Base-by-base conservation (phyloP, 2,113 vertebrate species). In the Protobothrops mucrosquamatus region DNA sequence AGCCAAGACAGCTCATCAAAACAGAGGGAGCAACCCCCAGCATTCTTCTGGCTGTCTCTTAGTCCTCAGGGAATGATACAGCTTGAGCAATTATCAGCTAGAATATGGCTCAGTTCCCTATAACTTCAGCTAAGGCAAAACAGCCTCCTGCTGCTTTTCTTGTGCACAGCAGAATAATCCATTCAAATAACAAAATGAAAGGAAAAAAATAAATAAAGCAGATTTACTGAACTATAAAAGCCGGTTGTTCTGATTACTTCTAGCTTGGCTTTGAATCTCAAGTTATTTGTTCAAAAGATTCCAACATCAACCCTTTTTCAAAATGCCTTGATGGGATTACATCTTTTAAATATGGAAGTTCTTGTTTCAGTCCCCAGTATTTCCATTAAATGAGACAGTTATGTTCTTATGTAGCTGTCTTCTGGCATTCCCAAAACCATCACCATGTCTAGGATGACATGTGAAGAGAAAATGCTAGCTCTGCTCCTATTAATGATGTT, bases 21-120 rank as follows among this genome's bases (percentile, higher is more conserved):
- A 4, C 74, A 11, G 54, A 52, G 74, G 11, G 89, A 74, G 74
- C 18, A 59, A 7, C 34, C 48, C 88, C 43, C 20, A 64, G 15
- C 24, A 64, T 61, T 61, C 34, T 54, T 39, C n/a, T 89, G 87
- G 54, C 90, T 91, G 14, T 23, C 59, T 64, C 29, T 20, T 69
- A 91, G 43, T 29, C 24, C 89, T 74, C 85, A 1, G 86, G 39
- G 34, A 26, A 29, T 4, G 1, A 23, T 48, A 23, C 57, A 54
- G 86, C 48, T 24, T 29, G 64, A 85, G 51, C 74, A 54, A 89
- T 39, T 81, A 81, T 85, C 74, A 61, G 69, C 92, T 24, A 89
- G 39, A 57, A 46, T 14, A 61, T 87, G 87, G 93, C 93, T 91
- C 34, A 23, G 15, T 29, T 92, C 93, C 93, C 86, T 6, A 2